These are phyloP conservation scores for Forpus xanthops DNA, from an alignment of 2,797 vertebrate species.

Conservation along the genomic window DNA sequence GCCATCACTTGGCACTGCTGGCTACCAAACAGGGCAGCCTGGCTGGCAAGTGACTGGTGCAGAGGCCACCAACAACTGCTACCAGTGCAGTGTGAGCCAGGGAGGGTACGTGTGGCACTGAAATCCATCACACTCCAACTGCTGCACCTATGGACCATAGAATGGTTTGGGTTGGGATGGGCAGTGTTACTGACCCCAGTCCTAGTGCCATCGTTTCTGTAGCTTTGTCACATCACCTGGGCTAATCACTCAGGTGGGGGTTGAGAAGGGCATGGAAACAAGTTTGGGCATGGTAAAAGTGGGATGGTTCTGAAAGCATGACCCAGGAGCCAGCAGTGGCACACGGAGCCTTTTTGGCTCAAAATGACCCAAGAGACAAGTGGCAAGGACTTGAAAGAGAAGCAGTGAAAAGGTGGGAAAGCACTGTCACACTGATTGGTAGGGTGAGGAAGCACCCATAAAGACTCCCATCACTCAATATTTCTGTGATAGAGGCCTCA, in stretches of 20 bases:
- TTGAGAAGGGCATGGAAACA: neutral
- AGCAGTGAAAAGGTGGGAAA: neutral
- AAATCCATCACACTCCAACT: neutral
- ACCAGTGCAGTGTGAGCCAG: neutral
- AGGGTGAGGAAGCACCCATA: neutral
- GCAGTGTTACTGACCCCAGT: neutral
- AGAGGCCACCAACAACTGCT: neutral
- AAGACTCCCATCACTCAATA: neutral
- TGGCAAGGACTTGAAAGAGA: neutral
- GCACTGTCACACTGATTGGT: neutral
- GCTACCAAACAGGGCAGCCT: neutral
- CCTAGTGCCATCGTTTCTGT: neutral
- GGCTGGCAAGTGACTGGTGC: neutral
- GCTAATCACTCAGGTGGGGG: neutral
- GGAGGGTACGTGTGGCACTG: neutral
- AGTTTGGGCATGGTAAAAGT: neutral
- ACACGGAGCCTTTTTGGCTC: neutral
- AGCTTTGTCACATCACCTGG: neutral
- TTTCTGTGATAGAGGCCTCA: neutral
- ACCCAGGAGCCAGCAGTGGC: neutral
- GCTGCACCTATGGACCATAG: neutral
- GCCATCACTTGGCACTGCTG: neutral
- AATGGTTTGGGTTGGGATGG: neutral
- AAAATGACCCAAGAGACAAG: neutral
- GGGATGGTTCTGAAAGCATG: neutral